A percentile compares a stretch with the other conserved stretches of the same genome.
Evolutionary conservation across 2,113 vertebrate species (phyloP).

Genomic region (Embiotoca jacksoni): DNA sequence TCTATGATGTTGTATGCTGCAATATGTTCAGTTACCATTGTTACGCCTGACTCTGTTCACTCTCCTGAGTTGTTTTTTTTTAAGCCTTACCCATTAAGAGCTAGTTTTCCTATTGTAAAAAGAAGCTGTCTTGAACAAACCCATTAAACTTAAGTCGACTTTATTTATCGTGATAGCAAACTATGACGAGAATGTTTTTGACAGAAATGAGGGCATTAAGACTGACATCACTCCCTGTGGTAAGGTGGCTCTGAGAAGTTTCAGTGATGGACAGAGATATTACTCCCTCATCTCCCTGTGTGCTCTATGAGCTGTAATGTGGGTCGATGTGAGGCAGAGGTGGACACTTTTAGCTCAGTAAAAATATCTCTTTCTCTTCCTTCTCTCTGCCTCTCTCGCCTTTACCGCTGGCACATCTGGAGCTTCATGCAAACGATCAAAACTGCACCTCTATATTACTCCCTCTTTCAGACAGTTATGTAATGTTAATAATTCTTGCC

Average conservation of each 20-base stretch:
- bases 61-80: conserved; percentile 4
- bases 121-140: neutral
- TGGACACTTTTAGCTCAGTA: conserved; percentile 77
- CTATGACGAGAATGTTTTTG: conserved; percentile 9
- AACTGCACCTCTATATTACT: conserved; percentile 22
- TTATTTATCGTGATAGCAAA: conserved; percentile 23
- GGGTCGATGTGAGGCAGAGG: conserved; percentile 73
- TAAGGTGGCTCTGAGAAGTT: conserved; percentile 34
- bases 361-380: conserved; percentile 69
- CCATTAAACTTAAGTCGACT: neutral
- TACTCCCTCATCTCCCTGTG: conserved; percentile 45
- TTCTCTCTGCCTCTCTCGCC: conserved; percentile 12
- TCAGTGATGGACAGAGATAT: conserved; percentile 61
- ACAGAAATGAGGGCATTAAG: conserved; percentile 49
- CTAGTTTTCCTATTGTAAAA: neutral
- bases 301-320: conserved; percentile 74
- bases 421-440: conserved; percentile 17
- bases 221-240: conserved; percentile 31
- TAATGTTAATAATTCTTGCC: conserved; percentile 25
- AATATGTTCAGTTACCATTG: neutral
- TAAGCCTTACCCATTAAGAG: neutral
- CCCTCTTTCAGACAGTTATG: conserved; percentile 34
- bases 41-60: neutral
- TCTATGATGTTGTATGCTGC: neutral
- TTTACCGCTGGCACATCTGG: conserved; percentile 50